These are phyloP conservation scores for Zenarchopterus dispar DNA, from an alignment of 2,797 vertebrate species.

Conservation along the genomic window DNA sequence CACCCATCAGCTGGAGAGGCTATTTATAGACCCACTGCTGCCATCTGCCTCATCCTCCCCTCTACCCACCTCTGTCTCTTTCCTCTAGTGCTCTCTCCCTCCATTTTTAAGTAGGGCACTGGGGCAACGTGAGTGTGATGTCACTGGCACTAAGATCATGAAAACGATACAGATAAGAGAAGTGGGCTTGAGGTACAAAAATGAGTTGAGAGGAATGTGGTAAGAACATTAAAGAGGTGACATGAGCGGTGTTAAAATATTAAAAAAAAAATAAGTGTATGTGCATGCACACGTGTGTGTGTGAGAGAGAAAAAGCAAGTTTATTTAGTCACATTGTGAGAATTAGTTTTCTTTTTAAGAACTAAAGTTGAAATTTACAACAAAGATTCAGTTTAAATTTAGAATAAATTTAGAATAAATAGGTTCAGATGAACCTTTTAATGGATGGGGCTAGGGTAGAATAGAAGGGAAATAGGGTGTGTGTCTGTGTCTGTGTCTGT, in stretches of 20 bases:
- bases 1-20: conserved; percentile 81
- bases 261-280: conserved; percentile 23
- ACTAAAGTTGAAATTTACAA: background rate
- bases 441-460: background rate
- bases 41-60: conserved; percentile 77
- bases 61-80: conserved; percentile 67
- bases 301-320: background rate
- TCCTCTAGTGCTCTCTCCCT: conserved; percentile 66
- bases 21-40: conserved; percentile 81
- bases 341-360: background rate
- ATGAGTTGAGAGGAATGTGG: conserved; percentile 32
- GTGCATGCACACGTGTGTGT: too few relatives aligned
- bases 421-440: background rate
- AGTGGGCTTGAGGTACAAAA: conserved; percentile 41
- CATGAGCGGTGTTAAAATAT: conserved; percentile 14
- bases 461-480: conserved; percentile 1
- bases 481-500: background rate
- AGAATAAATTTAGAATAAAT: conserved; percentile 3
- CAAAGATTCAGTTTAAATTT: background rate
- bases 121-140: conserved; percentile 78
- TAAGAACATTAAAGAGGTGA: conserved; percentile 46
- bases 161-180: conserved; percentile 61
- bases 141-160: conserved; percentile 69
- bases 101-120: conserved; percentile 84
- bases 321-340: background rate